phyloP scores from a whole-genome alignment of 1,140 invertebrate species.

The Sitophilus oryzae region DNA sequence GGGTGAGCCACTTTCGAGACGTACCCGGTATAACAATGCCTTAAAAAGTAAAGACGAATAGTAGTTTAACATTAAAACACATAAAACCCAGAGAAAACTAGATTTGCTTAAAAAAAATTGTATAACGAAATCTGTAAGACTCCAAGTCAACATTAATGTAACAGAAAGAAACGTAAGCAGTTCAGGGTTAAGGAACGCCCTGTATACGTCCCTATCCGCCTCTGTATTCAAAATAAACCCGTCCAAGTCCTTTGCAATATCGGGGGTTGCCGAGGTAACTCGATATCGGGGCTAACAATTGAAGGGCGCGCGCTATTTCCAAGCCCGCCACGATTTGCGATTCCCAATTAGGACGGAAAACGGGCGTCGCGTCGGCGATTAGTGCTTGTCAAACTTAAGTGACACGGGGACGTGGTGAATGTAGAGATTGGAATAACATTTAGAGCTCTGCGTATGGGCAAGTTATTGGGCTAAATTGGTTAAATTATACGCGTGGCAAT shows the following conservation, averaged over 20 bases:
- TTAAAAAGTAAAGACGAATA: no score
- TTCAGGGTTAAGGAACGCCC: no score
- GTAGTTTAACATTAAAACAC: no score
- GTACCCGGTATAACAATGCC: no score
- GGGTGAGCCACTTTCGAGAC: no score
- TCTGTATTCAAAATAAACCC: background rate
- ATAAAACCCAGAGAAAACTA: no score
- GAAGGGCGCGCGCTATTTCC: background rate
- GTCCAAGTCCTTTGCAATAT: background rate
- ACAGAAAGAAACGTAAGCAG: no score
- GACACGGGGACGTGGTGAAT: background rate
- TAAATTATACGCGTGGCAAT: no score
- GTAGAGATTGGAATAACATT: conserved; percentile 4
- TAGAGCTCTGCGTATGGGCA: background rate
- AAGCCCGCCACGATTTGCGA: background rate
- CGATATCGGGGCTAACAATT: conserved; percentile 4
- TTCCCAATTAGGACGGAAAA: background rate
- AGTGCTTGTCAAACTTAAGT: conserved; percentile 6
- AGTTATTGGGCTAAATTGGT: background rate
- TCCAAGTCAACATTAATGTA: no score
- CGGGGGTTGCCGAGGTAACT: conserved; percentile 5
- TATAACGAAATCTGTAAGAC: no score
- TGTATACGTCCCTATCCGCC: no score
- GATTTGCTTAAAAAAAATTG: no score
- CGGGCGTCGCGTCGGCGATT: background rate